phyloP scores from a whole-genome alignment of 2,888 invertebrate genomes.

The Limnephilus rhombicus region DNA sequence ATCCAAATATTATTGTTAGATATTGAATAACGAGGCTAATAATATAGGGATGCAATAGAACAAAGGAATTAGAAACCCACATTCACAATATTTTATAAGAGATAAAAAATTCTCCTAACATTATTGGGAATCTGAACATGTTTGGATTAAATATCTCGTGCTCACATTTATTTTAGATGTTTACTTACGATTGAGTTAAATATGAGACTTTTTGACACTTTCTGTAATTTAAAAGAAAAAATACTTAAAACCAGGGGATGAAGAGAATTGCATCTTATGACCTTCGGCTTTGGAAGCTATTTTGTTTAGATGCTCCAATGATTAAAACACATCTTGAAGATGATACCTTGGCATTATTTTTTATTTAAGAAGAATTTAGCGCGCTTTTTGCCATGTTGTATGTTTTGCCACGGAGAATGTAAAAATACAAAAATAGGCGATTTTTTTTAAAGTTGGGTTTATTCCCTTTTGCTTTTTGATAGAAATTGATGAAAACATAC shows the following conservation, averaged over 20 bases:
- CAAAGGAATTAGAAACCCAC: background rate
- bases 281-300: background rate
- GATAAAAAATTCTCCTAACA: background rate
- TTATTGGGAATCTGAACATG: background rate
- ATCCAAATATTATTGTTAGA: background rate
- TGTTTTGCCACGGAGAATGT: too few relatives aligned
- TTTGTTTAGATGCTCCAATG: background rate
- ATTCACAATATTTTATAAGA: background rate
- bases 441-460: background rate
- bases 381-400: background rate
- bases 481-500: background rate
- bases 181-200: background rate
- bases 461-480: background rate
- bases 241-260: background rate
- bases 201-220: background rate
- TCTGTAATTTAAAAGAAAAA: slow-evolving; percentile 1
- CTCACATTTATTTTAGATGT: background rate
- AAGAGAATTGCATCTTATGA: background rate
- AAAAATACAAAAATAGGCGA: too few relatives aligned
- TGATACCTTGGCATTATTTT: background rate
- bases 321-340: background rate
- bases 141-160: background rate
- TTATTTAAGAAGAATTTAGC: background rate
- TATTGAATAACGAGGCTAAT: background rate
- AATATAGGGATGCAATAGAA: background rate